Evolutionary conservation across 1,140 invertebrate genomes (phyloP), one percentile per base, ranked within the genome.

Genomic region (Hyles euphorbiae): DNA sequence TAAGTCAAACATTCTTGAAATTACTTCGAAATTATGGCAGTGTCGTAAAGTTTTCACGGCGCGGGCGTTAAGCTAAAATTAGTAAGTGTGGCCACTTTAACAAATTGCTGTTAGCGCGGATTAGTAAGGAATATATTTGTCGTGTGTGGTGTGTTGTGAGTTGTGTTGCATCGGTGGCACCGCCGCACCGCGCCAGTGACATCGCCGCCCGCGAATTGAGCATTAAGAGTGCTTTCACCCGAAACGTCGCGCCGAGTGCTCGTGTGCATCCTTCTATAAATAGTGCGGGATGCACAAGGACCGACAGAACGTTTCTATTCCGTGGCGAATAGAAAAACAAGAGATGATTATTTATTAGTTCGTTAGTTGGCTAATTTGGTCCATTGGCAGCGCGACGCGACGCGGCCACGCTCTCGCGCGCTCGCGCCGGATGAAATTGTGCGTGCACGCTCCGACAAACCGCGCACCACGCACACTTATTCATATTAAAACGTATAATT

Each of bases 281-380:
- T 88, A 86, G 78, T 59, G 51, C 63, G 69, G 56, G 36, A 40
- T 77, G 79, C 79, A 80, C 63, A 62, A 79, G 83, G 78, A 80
- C 78, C 76, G 74, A 81, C 62, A 72, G 63, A 72, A 78, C 78
- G 78, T 75, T 81, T 84, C 83, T 86, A 88, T 88, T 83, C 75
- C 73, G 71, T 71, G 68, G 65, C 69, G 81, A 83, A 83, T 85
- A 87, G 85, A 88, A 88, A 88, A 88, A 88, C 81, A 88, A 88
- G 81, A 87, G 83, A 88, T 81, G 76, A 84, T 87, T 85, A 88
- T 88, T 88, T 88, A 88, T 88, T 87, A 86, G 81, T 86, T 79
- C 72, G 84, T 82, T 83, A 86, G 82, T 81, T 82, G 74, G 82
- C 78, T 88, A 88, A 88, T 88, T 88, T 85, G 82, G 83, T 87